These are phyloP conservation scores for Pangasius krempfi DNA, from an alignment of 2,797 vertebrate species.

Conservation along the genomic window DNA sequence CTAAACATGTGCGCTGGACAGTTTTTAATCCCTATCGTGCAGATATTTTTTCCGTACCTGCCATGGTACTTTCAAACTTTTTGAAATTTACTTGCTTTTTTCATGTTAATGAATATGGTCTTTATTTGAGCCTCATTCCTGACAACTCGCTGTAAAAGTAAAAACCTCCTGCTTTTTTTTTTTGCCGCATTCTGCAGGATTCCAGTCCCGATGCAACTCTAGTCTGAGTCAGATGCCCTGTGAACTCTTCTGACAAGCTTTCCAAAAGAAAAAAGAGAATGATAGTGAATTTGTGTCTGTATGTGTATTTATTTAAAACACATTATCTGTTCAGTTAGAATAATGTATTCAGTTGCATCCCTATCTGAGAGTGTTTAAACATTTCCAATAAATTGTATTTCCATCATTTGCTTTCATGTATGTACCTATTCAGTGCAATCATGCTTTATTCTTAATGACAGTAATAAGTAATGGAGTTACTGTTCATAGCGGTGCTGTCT, in stretches of 20 bases:
- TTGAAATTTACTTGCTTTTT: not conserved
- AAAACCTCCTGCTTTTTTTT: not conserved
- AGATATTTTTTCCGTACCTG: not conserved
- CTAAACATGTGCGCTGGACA: not conserved
- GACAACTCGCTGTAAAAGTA: not conserved
- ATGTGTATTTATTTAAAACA: constrained; percentile 3
- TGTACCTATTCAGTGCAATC: not conserved
- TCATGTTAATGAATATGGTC: not conserved
- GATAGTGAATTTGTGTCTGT: not conserved
- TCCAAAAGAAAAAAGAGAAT: not conserved
- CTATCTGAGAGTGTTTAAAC: not conserved
- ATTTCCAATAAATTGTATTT: not conserved
- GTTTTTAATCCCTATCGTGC: not conserved
- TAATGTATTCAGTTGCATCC: not conserved
- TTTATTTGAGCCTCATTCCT: not conserved
- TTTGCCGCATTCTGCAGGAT: not conserved
- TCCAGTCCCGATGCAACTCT: not conserved
- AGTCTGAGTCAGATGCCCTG: not conserved
- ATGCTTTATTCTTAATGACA: not conserved
- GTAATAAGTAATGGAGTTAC: not conserved
- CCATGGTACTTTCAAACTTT: not conserved
- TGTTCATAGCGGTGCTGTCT: not conserved
- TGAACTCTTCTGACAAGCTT: not conserved
- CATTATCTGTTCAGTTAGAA: not conserved
- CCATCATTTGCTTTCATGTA: not conserved